Conservation (phyloP, 2,888 invertebrate species). For the Steinernema carpocapsae region DNA sequence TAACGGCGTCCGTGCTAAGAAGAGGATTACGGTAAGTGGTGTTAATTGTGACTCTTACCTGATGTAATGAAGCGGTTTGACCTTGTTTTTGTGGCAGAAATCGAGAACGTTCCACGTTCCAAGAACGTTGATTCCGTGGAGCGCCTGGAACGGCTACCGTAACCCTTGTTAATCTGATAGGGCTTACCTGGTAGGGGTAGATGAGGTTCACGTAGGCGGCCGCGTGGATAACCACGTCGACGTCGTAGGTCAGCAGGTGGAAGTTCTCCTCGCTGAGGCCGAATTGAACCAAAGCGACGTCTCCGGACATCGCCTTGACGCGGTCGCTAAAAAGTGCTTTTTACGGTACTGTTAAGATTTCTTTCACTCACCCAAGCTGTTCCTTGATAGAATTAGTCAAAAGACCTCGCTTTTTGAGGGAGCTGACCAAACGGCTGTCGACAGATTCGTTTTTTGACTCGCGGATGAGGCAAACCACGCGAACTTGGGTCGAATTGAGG, state of each 20-base stretch:
- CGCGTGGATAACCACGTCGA: slow-evolving; percentile 71
- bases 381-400: slow-evolving; percentile 52
- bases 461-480: slow-evolving; percentile 69
- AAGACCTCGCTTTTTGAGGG: slow-evolving; percentile 68
- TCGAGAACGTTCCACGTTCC: slow-evolving; percentile 71
- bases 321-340: slow-evolving; percentile 60
- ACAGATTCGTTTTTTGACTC: slow-evolving; percentile 66
- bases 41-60: slow-evolving; percentile 63
- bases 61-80: slow-evolving; percentile 71
- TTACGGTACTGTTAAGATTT: neutral
- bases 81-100: slow-evolving; percentile 70
- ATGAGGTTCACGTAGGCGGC: slow-evolving; percentile 71
- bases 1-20: slow-evolving; percentile 71
- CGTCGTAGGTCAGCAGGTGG: slow-evolving; percentile 69
- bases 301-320: slow-evolving; percentile 69
- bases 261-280: slow-evolving; percentile 70
- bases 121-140: slow-evolving; percentile 70
- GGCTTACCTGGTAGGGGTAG: slow-evolving; percentile 70
- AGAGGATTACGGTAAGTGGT: too few species aligned
- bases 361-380: slow-evolving; percentile 42
- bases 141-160: slow-evolving; percentile 66
- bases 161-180: neutral
- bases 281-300: slow-evolving; percentile 70
- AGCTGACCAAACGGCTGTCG: slow-evolving; percentile 60
- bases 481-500: slow-evolving; percentile 62